phyloP scores from a whole-genome alignment of 2,797 vertebrate species.

The Tokudaia tokunoshimensis region DNA sequence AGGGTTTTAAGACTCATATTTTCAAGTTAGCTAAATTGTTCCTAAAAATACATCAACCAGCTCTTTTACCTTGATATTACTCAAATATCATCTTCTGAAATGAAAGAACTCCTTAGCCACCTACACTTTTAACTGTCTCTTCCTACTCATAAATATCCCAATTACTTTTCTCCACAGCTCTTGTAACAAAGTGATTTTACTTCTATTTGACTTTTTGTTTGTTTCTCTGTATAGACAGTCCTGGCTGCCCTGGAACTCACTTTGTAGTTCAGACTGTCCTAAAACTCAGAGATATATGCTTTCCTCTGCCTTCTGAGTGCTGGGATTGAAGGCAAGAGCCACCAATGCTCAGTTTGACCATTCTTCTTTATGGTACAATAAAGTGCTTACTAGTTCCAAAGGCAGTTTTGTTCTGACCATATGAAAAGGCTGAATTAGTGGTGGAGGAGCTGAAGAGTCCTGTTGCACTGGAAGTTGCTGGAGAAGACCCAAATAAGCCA shows the following conservation, averaged over 20 bases:
- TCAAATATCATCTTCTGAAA: constrained; percentile 28
- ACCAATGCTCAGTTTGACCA: not conserved
- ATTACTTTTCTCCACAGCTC: constrained; percentile 54
- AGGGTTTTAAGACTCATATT: not conserved
- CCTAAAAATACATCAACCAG: not conserved
- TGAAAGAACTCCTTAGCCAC: constrained; percentile 13
- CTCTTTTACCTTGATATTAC: not conserved
- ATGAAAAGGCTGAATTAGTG: constrained; percentile 93
- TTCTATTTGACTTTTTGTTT: constrained; percentile 5
- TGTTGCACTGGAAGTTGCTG: constrained; percentile 92
- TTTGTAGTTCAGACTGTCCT: not conserved
- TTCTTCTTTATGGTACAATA: not conserved
- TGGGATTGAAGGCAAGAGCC: not conserved
- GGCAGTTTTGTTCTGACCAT: constrained; percentile 93
- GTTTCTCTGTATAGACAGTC: not conserved
- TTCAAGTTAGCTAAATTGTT: not conserved
- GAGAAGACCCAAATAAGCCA: constrained; percentile 91
- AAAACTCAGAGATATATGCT: not conserved
- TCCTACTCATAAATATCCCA: not conserved
- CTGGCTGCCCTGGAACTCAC: not conserved
- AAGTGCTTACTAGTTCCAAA: constrained; percentile 93
- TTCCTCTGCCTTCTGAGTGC: not conserved
- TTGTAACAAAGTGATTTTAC: constrained; percentile 60
- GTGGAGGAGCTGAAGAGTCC: constrained; percentile 95
- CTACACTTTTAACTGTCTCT: constrained; percentile 51